Evolutionary conservation across 2,888 invertebrate genomes (phyloP), one percentile per base, ranked within the genome.

Genomic region (Gari tellinella): DNA sequence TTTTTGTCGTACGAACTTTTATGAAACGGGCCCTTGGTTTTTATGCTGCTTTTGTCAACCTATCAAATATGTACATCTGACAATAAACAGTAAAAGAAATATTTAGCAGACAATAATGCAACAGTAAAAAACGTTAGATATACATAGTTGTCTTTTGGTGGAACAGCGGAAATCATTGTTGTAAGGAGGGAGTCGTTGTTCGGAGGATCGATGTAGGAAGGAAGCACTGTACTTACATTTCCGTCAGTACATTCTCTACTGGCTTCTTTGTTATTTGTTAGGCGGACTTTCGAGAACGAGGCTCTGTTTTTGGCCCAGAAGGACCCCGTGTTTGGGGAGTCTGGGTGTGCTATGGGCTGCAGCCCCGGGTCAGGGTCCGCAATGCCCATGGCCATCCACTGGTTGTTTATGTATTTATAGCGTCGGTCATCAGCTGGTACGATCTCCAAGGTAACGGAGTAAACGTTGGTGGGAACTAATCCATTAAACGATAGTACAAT

Each of bases 191-290:
- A n/a, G n/a, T n/a, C n/a, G n/a, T n/a, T n/a, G n/a, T n/a, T n/a
- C n/a, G n/a, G n/a, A n/a, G n/a, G n/a, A n/a, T n/a, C n/a, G n/a
- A n/a, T n/a, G n/a, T n/a, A n/a, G n/a, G n/a, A n/a, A n/a, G n/a
- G n/a, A n/a, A n/a, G n/a, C n/a, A n/a, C n/a, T n/a, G n/a, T n/a
- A 62, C 73, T 85, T 77, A 89, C 89, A 62, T 81, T 85, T 21
- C 83, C 85, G 15, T 85, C 83, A 3, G 76, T 53, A 25, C 74
- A 67, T 23, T 67, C 67, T 15, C 41, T 58, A 17, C 26, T 40
- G 14, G 55, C 31, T 31, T 83, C 85, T 56, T 84, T 86, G 79
- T 92, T 92, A 83, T 93, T 93, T 53, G 92, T 92, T 41, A 93
- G 86, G 69, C 92, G 92, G 23, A 82, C 69, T 38, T 82, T 81